These are phyloP conservation scores for Sarcoramphus papa DNA, from an alignment of 2,797 vertebrate genomes.

Conservation along the genomic window DNA sequence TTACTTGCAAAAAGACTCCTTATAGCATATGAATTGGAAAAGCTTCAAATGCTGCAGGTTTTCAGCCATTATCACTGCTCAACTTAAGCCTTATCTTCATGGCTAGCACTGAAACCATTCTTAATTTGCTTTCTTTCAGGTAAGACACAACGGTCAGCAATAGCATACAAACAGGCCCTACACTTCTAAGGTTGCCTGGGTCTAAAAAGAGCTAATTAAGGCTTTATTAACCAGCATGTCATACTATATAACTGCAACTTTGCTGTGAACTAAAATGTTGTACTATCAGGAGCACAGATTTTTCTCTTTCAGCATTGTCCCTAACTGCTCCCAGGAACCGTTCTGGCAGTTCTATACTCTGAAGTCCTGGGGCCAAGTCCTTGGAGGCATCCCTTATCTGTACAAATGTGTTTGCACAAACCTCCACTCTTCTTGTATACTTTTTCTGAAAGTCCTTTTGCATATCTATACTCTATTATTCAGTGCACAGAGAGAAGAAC, in stretches of 20 bases:
- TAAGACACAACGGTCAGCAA: neutral
- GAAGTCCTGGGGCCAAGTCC: neutral
- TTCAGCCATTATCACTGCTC: neutral
- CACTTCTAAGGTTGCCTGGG: neutral
- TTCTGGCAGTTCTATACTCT: neutral
- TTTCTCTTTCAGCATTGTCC: neutral
- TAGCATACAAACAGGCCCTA: neutral
- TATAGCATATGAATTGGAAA: neutral
- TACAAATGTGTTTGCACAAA: neutral
- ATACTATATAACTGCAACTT: neutral
- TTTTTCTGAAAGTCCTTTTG: neutral
- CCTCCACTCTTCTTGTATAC: neutral
- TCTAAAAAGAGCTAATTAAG: neutral
- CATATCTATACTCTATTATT: neutral
- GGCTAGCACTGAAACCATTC: neutral
- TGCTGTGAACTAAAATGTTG: neutral
- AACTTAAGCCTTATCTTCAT: neutral
- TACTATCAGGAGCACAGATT: neutral
- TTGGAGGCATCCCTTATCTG: neutral
- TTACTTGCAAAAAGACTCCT: neutral
- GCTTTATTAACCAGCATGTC: neutral
- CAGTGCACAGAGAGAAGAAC: neutral
- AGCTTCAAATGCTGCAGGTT: neutral
- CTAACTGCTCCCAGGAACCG: neutral
- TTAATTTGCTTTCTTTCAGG: neutral